Base-by-base conservation (phyloP, 2,797 vertebrate species). In the Lutjanus campechanus region DNA sequence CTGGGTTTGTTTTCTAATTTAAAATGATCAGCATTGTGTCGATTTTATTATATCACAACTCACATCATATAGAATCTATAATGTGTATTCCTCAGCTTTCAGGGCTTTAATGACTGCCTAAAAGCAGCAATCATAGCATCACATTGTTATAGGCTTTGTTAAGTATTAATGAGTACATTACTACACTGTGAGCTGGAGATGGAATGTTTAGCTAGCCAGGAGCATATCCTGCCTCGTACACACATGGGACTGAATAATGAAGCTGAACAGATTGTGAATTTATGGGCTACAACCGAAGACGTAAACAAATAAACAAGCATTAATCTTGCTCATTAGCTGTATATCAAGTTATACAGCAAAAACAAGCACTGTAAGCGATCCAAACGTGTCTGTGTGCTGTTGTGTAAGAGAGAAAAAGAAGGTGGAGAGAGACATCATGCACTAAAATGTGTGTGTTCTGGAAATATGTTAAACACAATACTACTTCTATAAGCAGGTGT, bases 101-200 rank as follows among this genome's bases (percentile, higher is more conserved):
- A 62, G 69, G 47, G 58, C 62, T 86, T 85, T 91, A 89, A 92
- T 72, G 83, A 72, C 74, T 7, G 80, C 86, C 85, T 66, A 20
- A 77, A 61, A 90, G 84, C 83, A 1, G 19, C 69, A 59, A 69
- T 86, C 66, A n/a, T 40, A 0, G 17, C 79, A 68, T 82, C 17
- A 8, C 70, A 62, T 79, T 83, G 69, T 86, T 89, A 72, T 12
- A 68, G 76, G 73, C 56, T 77, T 11, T 44, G 63, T 89, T 79
- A 91, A 90, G 87, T 89, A 90, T 88, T 91, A 89, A 93, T 88
- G 89, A 90, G 85, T 60, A 81, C 88, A 83, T 89, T 80, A 85
- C 83, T 41, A 69, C 81, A 71, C 69, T 41, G 76, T 69, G 69
- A 68, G 77, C 67, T 83, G 83, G 82, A 84, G 87, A 89, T 87